Evolutionary conservation across 2,797 vertebrate genomes (phyloP).

Genomic region (Garrulus glandarius): DNA sequence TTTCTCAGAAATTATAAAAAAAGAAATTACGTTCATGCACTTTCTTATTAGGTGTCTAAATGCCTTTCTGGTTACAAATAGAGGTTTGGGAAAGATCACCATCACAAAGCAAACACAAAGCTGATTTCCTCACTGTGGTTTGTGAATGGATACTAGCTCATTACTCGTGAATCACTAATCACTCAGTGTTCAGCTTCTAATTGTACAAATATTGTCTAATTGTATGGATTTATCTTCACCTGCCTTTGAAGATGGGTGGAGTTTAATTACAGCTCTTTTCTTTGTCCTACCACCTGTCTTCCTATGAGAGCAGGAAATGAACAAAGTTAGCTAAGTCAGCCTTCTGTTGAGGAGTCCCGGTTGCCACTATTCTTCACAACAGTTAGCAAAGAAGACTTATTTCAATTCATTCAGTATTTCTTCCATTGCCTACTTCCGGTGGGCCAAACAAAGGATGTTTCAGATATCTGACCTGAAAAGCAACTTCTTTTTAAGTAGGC

Average conservation of each 20-base stretch:
- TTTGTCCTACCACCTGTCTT: neutral
- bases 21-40: neutral
- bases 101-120: neutral
- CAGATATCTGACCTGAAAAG: neutral
- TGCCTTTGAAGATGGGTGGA: neutral
- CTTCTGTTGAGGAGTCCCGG: neutral
- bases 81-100: neutral
- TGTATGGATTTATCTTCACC: neutral
- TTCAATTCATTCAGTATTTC: neutral
- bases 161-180: slow-evolving; percentile 1
- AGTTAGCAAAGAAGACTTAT: neutral
- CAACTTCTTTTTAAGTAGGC: neutral
- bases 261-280: slow-evolving; percentile 30
- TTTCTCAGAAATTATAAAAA: neutral
- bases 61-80: neutral
- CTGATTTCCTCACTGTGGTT: neutral
- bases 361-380: neutral
- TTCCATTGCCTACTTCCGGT: neutral
- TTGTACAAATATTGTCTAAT: neutral
- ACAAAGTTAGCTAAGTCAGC: neutral
- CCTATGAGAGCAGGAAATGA: neutral
- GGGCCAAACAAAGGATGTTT: neutral
- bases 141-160: neutral
- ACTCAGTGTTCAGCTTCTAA: neutral
- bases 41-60: neutral